Evolutionary conservation across 1,140 invertebrate genomes (phyloP).

Genomic region (fruit fly (Drosophila melanogaster)): DNA sequence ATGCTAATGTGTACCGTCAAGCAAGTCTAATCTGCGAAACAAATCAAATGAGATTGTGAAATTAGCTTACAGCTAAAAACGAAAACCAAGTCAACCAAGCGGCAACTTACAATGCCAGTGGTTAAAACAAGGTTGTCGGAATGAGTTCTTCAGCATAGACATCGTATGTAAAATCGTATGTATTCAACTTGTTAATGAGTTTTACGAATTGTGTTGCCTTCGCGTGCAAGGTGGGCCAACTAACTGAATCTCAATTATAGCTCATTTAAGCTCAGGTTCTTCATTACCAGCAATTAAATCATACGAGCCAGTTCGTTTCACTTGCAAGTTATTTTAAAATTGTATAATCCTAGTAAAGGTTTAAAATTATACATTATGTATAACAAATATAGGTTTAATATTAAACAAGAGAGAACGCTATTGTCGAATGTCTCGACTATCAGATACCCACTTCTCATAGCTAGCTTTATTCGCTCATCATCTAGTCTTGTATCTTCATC

Average conservation of each 20-base stretch:
- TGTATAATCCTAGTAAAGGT: not conserved
- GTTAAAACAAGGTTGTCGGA: conserved; percentile 14
- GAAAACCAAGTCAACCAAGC: conserved; percentile 30
- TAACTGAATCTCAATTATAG: conserved; percentile 10
- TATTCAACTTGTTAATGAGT: conserved; percentile 5
- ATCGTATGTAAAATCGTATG: not conserved
- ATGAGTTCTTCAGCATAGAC: conserved; percentile 1
- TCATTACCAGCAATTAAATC: not conserved
- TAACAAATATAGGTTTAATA: not conserved
- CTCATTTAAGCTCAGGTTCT: conserved; percentile 5
- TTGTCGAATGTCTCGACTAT: no score
- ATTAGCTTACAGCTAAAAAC: conserved; percentile 26
- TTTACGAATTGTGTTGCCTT: not conserved
- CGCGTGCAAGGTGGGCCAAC: not conserved
- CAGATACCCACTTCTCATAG: no score
- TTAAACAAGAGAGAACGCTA: no score
- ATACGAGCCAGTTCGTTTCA: not conserved
- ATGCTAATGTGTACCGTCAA: not conserved
- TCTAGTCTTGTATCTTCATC: no score
- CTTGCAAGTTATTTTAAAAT: not conserved
- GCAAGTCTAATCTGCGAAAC: not conserved
- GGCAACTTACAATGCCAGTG: conserved; percentile 40
- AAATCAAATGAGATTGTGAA: conserved; percentile 28
- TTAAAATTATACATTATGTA: not conserved
- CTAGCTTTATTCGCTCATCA: no score